Percentiles rank a stretch among this genome's conserved stretches.
phyloP scores from a whole-genome alignment of 2,113 vertebrate species.

The Beaufortia kweichowensis region DNA sequence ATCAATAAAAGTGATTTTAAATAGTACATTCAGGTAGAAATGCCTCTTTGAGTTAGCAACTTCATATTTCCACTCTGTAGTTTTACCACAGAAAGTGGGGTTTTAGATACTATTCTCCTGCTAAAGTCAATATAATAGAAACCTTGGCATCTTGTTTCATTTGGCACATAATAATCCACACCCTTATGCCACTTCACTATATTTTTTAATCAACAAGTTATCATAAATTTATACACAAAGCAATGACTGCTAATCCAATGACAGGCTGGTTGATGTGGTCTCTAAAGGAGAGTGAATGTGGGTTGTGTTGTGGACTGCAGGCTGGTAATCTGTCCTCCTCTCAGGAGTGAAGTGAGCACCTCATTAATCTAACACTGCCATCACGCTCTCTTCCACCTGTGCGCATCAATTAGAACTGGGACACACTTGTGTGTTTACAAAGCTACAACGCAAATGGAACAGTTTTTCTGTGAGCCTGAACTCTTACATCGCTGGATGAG shows the following conservation, averaged over 20 bases:
- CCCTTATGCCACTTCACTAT: background rate
- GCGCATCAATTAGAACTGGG: conserved; percentile 69
- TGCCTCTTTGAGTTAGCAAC: background rate
- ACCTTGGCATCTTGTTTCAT: conserved; percentile 11
- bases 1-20: too few species aligned
- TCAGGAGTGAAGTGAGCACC: conserved; percentile 63
- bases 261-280: conserved; percentile 17
- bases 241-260: conserved; percentile 18
- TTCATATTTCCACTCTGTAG: too few species aligned
- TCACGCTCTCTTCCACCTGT: conserved; percentile 60
- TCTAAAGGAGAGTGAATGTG: conserved; percentile 34
- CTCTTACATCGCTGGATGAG: background rate
- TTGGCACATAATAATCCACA: background rate
- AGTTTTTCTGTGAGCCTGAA: background rate
- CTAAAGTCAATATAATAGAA: background rate
- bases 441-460: conserved; percentile 21
- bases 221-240: conserved; percentile 3
- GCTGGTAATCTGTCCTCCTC: conserved; percentile 59
- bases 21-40: too few species aligned
- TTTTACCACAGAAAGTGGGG: background rate
- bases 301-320: conserved; percentile 51
- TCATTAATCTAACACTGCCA: conserved; percentile 69
- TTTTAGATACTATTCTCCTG: background rate
- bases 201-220: conserved; percentile 20
- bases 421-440: conserved; percentile 70